These are phyloP conservation scores for Helleia helle DNA, from an alignment of 2,888 invertebrate genomes.

Conservation along the genomic window DNA sequence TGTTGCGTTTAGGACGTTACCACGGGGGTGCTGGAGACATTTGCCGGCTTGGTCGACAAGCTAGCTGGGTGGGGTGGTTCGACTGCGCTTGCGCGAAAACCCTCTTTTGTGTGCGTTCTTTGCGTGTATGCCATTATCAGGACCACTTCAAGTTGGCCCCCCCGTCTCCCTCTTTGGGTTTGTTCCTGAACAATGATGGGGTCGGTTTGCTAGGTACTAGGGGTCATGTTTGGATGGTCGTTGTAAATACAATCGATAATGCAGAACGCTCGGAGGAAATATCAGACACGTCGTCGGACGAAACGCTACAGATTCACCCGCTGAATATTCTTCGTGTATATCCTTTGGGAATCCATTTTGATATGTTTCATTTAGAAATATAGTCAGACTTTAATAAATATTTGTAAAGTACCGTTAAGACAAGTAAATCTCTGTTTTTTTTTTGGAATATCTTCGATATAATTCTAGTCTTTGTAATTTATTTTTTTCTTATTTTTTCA, in stretches of 20 bases:
- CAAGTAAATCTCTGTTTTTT: too few relatives aligned
- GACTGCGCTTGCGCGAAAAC: slow-evolving; percentile 54
- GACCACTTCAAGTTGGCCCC: slow-evolving; percentile 33
- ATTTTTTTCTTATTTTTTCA: too few relatives aligned
- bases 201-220: slow-evolving; percentile 31
- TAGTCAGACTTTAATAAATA: too few relatives aligned
- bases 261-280: slow-evolving; percentile 58
- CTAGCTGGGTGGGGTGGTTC: slow-evolving; percentile 57
- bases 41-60: slow-evolving; percentile 56
- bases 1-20: slow-evolving; percentile 61
- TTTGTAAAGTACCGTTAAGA: too few relatives aligned
- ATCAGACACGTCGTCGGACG: slow-evolving; percentile 59
- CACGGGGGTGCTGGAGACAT: slow-evolving; percentile 61
- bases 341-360: neutral
- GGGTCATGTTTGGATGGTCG: slow-evolving; percentile 35
- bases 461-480: too few relatives aligned
- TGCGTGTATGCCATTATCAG: slow-evolving; percentile 42
- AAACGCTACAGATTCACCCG: slow-evolving; percentile 21
- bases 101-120: slow-evolving; percentile 49
- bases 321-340: neutral
- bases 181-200: slow-evolving; percentile 20
- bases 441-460: too few relatives aligned
- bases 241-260: slow-evolving; percentile 69
- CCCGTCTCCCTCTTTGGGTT: slow-evolving; percentile 29
- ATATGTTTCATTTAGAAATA: too few relatives aligned